These are phyloP conservation scores for Zapus hudsonius DNA, from an alignment of 2,113 vertebrate genomes.

Conservation along the genomic window DNA sequence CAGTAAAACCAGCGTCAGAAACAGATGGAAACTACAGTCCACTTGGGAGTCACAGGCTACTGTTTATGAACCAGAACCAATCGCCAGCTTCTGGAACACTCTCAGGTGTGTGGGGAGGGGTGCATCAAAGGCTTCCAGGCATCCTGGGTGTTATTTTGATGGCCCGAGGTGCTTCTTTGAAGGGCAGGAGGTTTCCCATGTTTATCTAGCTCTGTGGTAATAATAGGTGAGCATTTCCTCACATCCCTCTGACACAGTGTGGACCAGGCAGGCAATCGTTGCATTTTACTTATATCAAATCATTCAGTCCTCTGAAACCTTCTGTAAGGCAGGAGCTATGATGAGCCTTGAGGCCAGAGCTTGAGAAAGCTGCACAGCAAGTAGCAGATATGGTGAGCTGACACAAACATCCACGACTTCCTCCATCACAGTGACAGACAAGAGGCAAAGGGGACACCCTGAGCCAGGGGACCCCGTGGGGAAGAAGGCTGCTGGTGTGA, in stretches of 20 bases:
- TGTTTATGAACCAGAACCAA: accelerated
- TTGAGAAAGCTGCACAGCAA: neutral
- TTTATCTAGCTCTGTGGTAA: accelerated
- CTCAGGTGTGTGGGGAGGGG: no score
- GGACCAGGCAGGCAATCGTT: neutral
- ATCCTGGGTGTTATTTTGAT: accelerated
- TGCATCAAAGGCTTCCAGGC: neutral
- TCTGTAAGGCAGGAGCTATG: neutral
- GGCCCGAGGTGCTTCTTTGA: neutral
- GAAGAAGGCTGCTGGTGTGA: accelerated
- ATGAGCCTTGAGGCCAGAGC: neutral
- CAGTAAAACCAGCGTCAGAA: neutral
- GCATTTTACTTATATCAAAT: neutral
- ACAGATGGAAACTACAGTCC: neutral
- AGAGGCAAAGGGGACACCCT: neutral
- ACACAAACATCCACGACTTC: neutral
- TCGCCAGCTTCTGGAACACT: neutral
- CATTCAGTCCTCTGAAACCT: neutral
- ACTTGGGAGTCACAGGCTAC: accelerated
- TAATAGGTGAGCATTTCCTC: neutral
- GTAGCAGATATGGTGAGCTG: neutral
- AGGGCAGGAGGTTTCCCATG: neutral
- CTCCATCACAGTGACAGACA: neutral
- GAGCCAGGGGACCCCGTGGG: neutral
- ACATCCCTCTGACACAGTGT: accelerated